Evolutionary conservation across 2,888 invertebrate species (phyloP).

Genomic region (Chelonus formosanus): DNA sequence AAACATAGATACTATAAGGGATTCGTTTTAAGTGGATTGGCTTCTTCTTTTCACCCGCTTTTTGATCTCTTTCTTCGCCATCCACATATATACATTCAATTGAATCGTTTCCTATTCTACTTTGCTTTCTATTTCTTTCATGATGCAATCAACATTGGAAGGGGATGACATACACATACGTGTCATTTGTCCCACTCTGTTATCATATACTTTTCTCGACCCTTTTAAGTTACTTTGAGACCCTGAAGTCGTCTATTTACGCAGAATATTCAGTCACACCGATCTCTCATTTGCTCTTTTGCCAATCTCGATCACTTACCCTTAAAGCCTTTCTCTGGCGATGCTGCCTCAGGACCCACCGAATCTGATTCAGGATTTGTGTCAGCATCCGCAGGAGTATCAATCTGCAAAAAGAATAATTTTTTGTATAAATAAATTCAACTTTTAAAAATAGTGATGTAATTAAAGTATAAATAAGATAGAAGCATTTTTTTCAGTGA

Average conservation of each 20-base stretch:
- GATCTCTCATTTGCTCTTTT: too few species aligned
- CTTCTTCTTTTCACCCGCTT: slow-evolving; percentile 45
- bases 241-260: slow-evolving; percentile 6
- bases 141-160: slow-evolving; percentile 5
- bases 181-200: not conserved
- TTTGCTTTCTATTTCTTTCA: slow-evolving; percentile 5
- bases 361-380: slow-evolving; percentile 55
- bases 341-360: slow-evolving; percentile 51
- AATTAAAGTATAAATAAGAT: not conserved
- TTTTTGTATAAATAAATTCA: not conserved
- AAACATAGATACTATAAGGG: slow-evolving; percentile 48
- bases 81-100: not conserved
- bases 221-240: slow-evolving; percentile 9
- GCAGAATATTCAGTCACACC: slow-evolving; percentile 8
- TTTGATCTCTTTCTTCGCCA: not conserved
- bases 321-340: slow-evolving; percentile 62
- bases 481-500: too few species aligned
- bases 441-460: not conserved
- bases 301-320: slow-evolving; percentile 46
- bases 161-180: slow-evolving; percentile 9
- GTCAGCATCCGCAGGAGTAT: slow-evolving; percentile 57
- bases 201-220: not conserved
- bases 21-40: slow-evolving; percentile 59
- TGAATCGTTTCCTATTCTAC: not conserved
- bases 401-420: slow-evolving; percentile 54